phyloP scores from a whole-genome alignment of 2,888 invertebrate species.

The Mythimna vitellina region DNA sequence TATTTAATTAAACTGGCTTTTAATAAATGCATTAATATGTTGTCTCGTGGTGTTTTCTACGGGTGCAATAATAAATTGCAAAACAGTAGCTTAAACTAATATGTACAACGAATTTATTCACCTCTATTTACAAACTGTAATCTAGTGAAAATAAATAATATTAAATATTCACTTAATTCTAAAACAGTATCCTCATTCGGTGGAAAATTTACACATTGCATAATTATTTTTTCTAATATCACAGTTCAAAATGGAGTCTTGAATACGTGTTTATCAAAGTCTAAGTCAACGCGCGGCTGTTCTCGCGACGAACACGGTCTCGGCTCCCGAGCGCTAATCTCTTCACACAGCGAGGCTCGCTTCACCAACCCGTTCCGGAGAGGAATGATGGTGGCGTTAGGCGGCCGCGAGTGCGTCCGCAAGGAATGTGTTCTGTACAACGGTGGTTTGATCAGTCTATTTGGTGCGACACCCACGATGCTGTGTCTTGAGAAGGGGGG shows the following conservation, averaged over 20 bases:
- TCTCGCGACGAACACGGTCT: constrained; percentile 68
- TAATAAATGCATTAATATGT: constrained; percentile 81
- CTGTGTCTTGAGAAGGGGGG: constrained; percentile 82
- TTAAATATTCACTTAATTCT: constrained; percentile 75
- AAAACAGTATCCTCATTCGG: constrained; percentile 72
- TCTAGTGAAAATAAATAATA: constrained; percentile 83
- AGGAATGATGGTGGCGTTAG: constrained; percentile 86
- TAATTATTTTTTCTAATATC: constrained; percentile 79
- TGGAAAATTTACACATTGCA: constrained; percentile 78
- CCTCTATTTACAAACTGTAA: constrained; percentile 80
- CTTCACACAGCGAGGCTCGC: constrained; percentile 83
- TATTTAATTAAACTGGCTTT: constrained; percentile 75
- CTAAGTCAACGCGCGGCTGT: constrained; percentile 62
- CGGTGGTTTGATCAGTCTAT: constrained; percentile 80
- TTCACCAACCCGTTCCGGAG: constrained; percentile 81
- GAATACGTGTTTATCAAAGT: constrained; percentile 79
- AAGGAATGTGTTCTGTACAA: constrained; percentile 81
- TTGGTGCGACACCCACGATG: constrained; percentile 84
- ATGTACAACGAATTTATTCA: constrained; percentile 79
- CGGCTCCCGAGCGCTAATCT: constrained; percentile 61
- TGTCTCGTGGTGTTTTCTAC: constrained; percentile 65
- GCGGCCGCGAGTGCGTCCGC: constrained; percentile 77
- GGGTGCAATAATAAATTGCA: constrained; percentile 61
- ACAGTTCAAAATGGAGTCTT: constrained; percentile 88
- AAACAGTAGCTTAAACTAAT: constrained; percentile 71